Percentiles rank a stretch among this genome's conserved stretches.
phyloP scores from a whole-genome alignment of 2,113 vertebrate genomes.

The Ictidomys tridecemlineatus region DNA sequence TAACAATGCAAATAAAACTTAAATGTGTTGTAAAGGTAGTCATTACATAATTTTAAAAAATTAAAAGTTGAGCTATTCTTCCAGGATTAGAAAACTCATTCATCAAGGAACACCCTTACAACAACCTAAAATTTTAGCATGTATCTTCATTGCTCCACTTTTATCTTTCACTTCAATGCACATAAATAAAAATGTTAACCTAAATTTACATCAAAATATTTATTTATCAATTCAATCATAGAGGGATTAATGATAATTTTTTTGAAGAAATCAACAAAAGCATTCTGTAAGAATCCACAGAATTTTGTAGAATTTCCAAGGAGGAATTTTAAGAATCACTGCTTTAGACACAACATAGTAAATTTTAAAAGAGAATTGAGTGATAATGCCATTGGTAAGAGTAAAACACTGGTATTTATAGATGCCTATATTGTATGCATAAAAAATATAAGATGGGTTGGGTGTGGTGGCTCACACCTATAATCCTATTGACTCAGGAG shows the following conservation, averaged over 20 bases:
- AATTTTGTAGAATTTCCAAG: not conserved
- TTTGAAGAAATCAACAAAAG: not conserved
- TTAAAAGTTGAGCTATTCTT: not conserved
- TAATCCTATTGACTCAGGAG: no score
- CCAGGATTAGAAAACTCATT: not conserved
- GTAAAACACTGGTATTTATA: not conserved
- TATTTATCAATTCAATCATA: not conserved
- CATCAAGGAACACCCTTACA: not conserved
- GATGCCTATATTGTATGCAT: not conserved
- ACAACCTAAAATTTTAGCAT: conserved; percentile 2
- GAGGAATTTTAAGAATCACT: not conserved
- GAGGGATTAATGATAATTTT: not conserved
- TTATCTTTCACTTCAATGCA: not conserved
- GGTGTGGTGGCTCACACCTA: no score
- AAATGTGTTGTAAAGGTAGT: not conserved
- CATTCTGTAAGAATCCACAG: not conserved
- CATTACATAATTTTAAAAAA: not conserved
- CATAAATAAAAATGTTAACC: not conserved
- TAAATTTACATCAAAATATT: not conserved
- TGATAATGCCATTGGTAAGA: not conserved
- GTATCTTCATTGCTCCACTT: not conserved
- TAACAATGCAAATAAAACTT: conserved; percentile 10
- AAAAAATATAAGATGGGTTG: not conserved
- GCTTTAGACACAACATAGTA: not conserved
- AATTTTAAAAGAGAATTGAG: conserved; percentile 26